Evolutionary conservation across 1,140 invertebrate genomes (phyloP), one percentile per base, ranked within the genome.

Genomic region (Meloidogyne floridensis): DNA sequence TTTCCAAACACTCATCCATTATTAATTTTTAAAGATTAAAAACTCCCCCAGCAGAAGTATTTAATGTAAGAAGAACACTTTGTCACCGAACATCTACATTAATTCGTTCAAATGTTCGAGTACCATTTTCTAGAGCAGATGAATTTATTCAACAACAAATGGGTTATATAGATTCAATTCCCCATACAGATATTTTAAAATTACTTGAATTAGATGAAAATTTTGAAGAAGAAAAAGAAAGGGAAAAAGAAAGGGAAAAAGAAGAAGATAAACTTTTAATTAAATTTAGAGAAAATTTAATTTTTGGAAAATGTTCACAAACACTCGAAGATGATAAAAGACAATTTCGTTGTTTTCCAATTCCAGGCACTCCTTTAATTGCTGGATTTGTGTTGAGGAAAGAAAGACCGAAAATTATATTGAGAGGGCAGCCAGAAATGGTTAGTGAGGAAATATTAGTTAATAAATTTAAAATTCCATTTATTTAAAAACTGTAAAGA

Each of bases 161-260:
- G 84, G 88, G 88, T 47, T 75, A 86, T 10, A 77, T 90, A 47
- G 88, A 89, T 72, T 83, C 85, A 5, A 87, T 89, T 72, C 83
- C 85, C 5, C 88, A 87, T 32, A 82, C 84, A 10, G 88, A 89
- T 72, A 81, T 88, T 69, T 85, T 88, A 83, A 32, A 73, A 71
- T 47, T 74, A 42, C 18, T 88, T 79, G 65, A 89, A 85, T 80
- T 88, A 20, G 87, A 89, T 65, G n/a, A 89, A n/a, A 86, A 89
- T 43, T 13, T 59, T n/a, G n/a, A n/a, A n/a, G n/a, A n/a, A 74
- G 75, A 80, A 20, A 32, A 32, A 32, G 32, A 32, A 32, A 32
- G 32, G 32, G 59, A 11, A 65, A n/a, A 65, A 65, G n/a, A n/a
- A n/a, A 65, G 15, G n/a, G n/a, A n/a, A n/a, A n/a, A n/a, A n/a